phyloP scores from a whole-genome alignment of 2,888 invertebrate genomes.

The Plemyria rubiginata region DNA sequence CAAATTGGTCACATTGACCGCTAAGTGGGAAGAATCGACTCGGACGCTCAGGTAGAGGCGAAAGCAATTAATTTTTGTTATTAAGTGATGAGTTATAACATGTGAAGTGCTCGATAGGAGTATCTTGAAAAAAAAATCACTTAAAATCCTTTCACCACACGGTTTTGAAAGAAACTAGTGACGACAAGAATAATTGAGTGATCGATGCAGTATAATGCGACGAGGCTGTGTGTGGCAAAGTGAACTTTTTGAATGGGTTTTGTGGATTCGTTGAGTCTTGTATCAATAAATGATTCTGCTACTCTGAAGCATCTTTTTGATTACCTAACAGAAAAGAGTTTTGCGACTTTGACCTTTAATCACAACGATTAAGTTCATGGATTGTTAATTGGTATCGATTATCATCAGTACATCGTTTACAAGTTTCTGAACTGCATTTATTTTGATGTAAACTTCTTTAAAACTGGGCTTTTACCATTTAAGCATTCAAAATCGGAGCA shows the following conservation, averaged over 20 bases:
- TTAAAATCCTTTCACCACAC: too few species aligned
- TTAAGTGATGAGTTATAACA: constrained; percentile 34
- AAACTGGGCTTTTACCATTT: too few species aligned
- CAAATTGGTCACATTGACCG: constrained; percentile 81
- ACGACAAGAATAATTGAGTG: too few species aligned
- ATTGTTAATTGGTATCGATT: background rate
- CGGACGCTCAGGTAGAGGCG: constrained; percentile 40
- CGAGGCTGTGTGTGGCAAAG: constrained; percentile 3
- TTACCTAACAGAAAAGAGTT: too few species aligned
- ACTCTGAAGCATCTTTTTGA: too few species aligned
- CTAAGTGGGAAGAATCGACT: constrained; percentile 73
- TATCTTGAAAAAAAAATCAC: too few species aligned
- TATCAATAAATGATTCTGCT: background rate
- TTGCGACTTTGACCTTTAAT: too few species aligned
- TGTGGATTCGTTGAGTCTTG: background rate
- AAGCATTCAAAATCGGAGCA: too few species aligned
- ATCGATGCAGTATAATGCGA: too few species aligned
- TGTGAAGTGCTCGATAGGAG: too few species aligned
- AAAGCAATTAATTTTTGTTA: constrained; percentile 35
- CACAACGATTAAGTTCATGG: too few species aligned
- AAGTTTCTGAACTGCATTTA: constrained; percentile 19
- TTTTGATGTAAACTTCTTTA: constrained; percentile 28
- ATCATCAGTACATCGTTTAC: background rate
- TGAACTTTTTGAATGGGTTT: background rate
- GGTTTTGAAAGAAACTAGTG: too few species aligned